These are phyloP conservation scores for Neuroterus valhalla DNA, from an alignment of 1,140 invertebrate species.

Conservation along the genomic window DNA sequence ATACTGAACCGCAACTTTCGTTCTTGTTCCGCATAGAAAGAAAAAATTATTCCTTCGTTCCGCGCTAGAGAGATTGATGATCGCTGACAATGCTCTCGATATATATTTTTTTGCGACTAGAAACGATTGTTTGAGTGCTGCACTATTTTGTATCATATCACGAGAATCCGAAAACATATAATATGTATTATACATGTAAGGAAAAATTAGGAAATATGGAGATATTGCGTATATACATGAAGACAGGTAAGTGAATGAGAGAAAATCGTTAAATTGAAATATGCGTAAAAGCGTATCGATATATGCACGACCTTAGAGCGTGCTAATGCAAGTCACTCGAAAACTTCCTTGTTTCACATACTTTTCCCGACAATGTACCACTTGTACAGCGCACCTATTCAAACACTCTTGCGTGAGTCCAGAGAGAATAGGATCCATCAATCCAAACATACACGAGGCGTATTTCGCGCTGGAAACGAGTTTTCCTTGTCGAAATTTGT, in stretches of 20 bases:
- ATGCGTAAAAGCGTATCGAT: background rate
- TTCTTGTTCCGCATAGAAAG: no score
- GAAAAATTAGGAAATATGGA: slow-evolving; percentile 28
- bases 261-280: slow-evolving; percentile 22
- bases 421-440: background rate
- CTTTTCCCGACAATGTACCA: slow-evolving; percentile 4
- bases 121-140: background rate
- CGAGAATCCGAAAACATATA: background rate
- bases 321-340: slow-evolving; percentile 36
- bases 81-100: background rate
- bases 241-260: slow-evolving; percentile 45
- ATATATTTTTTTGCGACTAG: slow-evolving; percentile 3
- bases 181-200: slow-evolving; percentile 23
- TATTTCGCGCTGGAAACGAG: background rate
- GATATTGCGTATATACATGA: slow-evolving; percentile 46
- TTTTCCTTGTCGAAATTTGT: background rate
- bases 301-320: background rate
- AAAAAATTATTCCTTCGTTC: no score
- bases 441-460: slow-evolving; percentile 5
- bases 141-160: slow-evolving; percentile 40
- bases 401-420: slow-evolving; percentile 1
- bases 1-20: no score
- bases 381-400: background rate
- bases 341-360: slow-evolving; percentile 33
- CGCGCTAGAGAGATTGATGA: no score